Conservation (phyloP, 2,797 vertebrate genomes). For the Cygnus olor region DNA sequence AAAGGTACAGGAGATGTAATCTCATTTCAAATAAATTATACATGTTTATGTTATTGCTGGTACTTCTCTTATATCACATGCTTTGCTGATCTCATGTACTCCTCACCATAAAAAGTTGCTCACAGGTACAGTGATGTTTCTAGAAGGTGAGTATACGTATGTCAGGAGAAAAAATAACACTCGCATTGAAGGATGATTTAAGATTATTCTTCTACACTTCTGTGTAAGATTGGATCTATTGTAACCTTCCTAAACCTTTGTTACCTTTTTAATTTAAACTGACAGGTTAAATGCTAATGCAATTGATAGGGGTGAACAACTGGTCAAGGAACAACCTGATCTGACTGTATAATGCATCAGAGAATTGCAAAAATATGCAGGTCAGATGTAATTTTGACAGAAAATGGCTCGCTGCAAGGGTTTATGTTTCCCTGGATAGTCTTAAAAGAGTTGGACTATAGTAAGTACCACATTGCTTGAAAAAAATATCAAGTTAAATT, state of each 20-base stretch:
- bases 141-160: constrained; percentile 23
- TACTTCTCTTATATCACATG: not conserved
- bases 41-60: not conserved
- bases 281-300: constrained; percentile 79
- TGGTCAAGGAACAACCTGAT: constrained; percentile 77
- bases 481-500: constrained; percentile 60
- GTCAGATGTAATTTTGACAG: constrained; percentile 75
- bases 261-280: constrained; percentile 77
- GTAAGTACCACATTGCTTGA: constrained; percentile 65
- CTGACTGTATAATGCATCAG: constrained; percentile 73
- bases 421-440: constrained; percentile 75
- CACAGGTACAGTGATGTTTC: not conserved
- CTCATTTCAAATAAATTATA: not conserved
- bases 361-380: constrained; percentile 78
- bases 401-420: constrained; percentile 69
- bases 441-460: constrained; percentile 67
- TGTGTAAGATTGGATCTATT: constrained; percentile 55
- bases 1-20: not conserved
- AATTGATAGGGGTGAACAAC: constrained; percentile 79
- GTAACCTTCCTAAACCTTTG: constrained; percentile 73
- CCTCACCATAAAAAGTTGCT: not conserved
- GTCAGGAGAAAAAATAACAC: constrained; percentile 30
- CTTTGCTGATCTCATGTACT: not conserved
- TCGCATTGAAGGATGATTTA: constrained; percentile 46
- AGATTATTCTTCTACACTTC: constrained; percentile 49